phyloP scores from a whole-genome alignment of 2,113 vertebrate species.

The Clarias gariepinus region DNA sequence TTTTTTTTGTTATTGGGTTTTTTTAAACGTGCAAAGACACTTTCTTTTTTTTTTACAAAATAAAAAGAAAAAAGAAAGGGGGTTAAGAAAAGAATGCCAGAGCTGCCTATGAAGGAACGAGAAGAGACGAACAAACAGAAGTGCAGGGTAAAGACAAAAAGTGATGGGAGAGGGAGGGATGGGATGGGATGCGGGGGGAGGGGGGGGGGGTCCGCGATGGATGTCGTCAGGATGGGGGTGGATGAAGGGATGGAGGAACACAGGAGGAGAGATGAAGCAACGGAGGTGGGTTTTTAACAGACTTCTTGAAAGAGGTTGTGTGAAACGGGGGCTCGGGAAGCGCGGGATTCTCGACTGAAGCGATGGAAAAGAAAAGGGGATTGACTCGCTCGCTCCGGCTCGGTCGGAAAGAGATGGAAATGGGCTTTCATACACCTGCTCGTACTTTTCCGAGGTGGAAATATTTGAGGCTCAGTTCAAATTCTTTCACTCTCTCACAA shows the following conservation, averaged over 20 bases:
- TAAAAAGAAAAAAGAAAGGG: constrained; percentile 43
- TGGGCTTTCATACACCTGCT: constrained; percentile 35
- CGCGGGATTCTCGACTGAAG: constrained; percentile 32
- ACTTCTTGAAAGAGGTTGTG: constrained; percentile 36
- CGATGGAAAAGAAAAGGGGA: constrained; percentile 9
- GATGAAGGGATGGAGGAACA: constrained; percentile 53
- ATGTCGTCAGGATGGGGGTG: constrained; percentile 23
- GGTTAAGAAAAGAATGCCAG: constrained; percentile 49
- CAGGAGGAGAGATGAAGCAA: constrained; percentile 51
- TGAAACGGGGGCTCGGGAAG: constrained; percentile 20
- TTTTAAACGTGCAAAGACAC: constrained; percentile 51
- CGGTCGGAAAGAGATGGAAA: constrained; percentile 43
- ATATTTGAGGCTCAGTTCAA: constrained; percentile 44
- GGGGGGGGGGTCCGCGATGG: constrained; percentile 35
- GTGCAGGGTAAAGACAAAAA: constrained; percentile 59
- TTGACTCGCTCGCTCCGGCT: constrained; percentile 22
- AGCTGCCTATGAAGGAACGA: constrained; percentile 61
- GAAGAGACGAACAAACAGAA: constrained; percentile 62
- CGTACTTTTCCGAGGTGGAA: constrained; percentile 45
- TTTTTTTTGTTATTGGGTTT: constrained; percentile 47
- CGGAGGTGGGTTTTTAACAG: constrained; percentile 48
- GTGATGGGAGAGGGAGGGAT: constrained; percentile 27
- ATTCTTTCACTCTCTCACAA: constrained; percentile 43
- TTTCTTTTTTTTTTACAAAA: constrained; percentile 52
- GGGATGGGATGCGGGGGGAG: constrained; percentile 38